Base-by-base conservation (phyloP, 2,888 invertebrate species). In the Busseola fusca region DNA sequence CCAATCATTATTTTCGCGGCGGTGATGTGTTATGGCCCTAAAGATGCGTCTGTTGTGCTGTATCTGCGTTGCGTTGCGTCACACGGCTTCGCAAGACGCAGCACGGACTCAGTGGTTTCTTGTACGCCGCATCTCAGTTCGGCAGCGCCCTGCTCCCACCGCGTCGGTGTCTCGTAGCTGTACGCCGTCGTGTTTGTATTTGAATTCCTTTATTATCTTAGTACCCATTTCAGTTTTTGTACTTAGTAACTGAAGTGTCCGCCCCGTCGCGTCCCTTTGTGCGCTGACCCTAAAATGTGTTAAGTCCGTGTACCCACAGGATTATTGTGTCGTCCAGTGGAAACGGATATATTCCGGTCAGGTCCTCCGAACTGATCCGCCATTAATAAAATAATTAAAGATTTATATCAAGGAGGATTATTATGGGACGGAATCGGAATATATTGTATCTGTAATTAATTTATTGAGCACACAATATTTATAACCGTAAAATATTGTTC, bases 361-460 rank as follows among this genome's bases (percentile, higher is more conserved):
- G 27, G 25, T 25, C 27, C 58, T 34, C 57, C 37, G 25, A 45
- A 30, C n/a, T 45, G 50, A 69, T 76, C 70, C 70, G 45, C 50
- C n/a, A 45, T 76, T 76, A 73, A 73, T 76, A 52, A 70, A 76
- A 45, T 52, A 57, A 72, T 69, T 76, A 76, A 42, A 58, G 76
- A 59, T 76, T 76, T 75, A 75, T 72, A 58, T 27, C 69, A 57
- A 21, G 5, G 27, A 5, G 69, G 48, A 50, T 76, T 76, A 57
- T 21, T 50, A 50, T 58, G n/a, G 69, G 21, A 76, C 16, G 27
- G 3, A n/a, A 21, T 25, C 6, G 16, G 40, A 75, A 56, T 75
- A 25, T 45, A 66, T 37, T 48, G 0, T 21, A 27, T 37, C 6
- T 7, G 12, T 48, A 42, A 21, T 18, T 21, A 42, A 74, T 52